Percentiles rank a stretch among this genome's conserved stretches.
Evolutionary conservation across 1,140 invertebrate genomes (phyloP).

Genomic region (Pogonognathellus flavescens): DNA sequence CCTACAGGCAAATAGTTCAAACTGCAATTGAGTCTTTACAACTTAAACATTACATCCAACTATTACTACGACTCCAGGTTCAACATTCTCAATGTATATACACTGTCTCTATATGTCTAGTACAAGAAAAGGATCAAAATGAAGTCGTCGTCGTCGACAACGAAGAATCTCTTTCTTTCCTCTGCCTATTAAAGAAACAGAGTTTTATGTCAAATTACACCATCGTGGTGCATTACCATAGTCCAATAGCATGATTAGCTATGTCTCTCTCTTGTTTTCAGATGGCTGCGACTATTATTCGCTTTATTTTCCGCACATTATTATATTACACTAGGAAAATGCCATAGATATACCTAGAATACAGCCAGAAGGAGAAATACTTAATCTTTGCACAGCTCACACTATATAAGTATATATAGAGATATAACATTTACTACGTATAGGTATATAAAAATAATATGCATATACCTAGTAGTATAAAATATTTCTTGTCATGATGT

Average conservation of each 20-base stretch:
- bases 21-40: neutral
- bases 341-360: too few species aligned
- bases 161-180: too few species aligned
- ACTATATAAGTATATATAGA: too few species aligned
- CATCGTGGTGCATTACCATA: neutral
- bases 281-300: neutral
- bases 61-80: too few species aligned
- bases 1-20: neutral
- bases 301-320: too few species aligned
- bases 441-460: too few species aligned
- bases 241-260: neutral
- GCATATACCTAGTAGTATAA: too few species aligned
- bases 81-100: neutral
- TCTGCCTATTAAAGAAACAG: neutral
- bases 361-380: too few species aligned
- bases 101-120: neutral
- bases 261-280: neutral
- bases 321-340: too few species aligned
- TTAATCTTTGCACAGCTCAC: too few species aligned
- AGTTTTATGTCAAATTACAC: neutral
- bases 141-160: neutral
- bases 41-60: slow-evolving; percentile 12
- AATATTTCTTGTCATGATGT: too few species aligned
- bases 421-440: too few species aligned
- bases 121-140: neutral